phyloP scores from a whole-genome alignment of 2,888 invertebrate species.

The Machimus rusticus region DNA sequence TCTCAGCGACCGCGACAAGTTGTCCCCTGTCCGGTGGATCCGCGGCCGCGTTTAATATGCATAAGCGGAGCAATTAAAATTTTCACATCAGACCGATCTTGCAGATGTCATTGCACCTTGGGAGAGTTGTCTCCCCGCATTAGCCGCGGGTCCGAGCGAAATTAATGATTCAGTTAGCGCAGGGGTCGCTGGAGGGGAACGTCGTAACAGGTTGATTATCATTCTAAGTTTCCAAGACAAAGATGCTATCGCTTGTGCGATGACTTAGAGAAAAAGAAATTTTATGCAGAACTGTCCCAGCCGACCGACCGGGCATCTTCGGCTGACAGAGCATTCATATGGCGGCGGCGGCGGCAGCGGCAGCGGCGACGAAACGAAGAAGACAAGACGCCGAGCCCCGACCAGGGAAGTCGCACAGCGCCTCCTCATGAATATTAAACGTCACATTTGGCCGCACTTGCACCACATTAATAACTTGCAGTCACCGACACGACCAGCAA shows the following conservation, averaged over 20 bases:
- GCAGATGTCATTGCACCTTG: conserved; percentile 33
- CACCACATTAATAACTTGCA: conserved; percentile 57
- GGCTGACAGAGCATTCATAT: conserved; percentile 19
- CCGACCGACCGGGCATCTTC: background rate
- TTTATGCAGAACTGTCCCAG: conserved; percentile 40
- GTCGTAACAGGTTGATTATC: conserved; percentile 37
- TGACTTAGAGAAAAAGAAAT: conserved; percentile 26
- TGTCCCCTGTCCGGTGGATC: background rate
- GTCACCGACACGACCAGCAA: conserved; percentile 3
- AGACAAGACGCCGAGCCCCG: background rate
- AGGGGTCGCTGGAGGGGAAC: conserved; percentile 21
- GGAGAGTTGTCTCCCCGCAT: conserved; percentile 20
- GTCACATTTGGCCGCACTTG: conserved; percentile 56
- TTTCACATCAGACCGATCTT: conserved; percentile 19
- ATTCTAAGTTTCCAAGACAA: conserved; percentile 36
- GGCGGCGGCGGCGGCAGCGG: background rate
- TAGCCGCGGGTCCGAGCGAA: conserved; percentile 19
- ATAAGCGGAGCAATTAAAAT: conserved; percentile 14
- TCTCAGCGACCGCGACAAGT: background rate
- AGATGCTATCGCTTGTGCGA: conserved; percentile 11
- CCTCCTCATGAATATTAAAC: conserved; percentile 60
- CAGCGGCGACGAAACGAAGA: background rate
- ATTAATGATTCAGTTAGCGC: conserved; percentile 28
- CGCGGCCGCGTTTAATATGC: background rate
- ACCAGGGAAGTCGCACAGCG: conserved; percentile 3